Conservation (phyloP, 2,113 vertebrate genomes). For the Charadrius vociferus region DNA sequence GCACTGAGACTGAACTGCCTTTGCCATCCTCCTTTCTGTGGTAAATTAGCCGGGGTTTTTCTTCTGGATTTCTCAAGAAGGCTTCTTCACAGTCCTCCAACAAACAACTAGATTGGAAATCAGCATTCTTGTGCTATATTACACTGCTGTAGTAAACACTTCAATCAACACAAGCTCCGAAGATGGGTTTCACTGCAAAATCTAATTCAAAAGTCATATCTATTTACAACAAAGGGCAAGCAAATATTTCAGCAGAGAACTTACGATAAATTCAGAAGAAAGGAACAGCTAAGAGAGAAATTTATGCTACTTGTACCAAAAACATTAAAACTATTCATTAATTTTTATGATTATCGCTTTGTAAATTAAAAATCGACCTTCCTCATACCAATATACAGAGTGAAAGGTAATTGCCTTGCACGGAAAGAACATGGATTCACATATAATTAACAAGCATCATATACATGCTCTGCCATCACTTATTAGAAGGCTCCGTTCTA, state of each 20-base stretch:
- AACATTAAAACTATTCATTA: neutral
- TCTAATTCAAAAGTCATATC: conserved; percentile 28
- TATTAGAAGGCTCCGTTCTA: neutral
- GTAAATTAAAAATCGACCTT: neutral
- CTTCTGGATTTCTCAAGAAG: conserved; percentile 91
- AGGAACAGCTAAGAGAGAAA: neutral
- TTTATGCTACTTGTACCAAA: neutral
- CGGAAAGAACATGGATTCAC: neutral
- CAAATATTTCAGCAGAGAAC: neutral
- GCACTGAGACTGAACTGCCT: conserved; percentile 75
- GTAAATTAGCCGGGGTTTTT: conserved; percentile 89
- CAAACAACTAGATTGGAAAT: conserved; percentile 80
- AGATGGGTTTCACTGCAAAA: neutral
- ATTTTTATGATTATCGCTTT: neutral
- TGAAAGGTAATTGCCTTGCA: neutral
- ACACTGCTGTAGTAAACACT: conserved; percentile 46
- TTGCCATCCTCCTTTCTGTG: conserved; percentile 77
- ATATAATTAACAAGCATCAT: neutral
- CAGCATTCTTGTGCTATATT: conserved; percentile 64
- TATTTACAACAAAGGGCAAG: neutral
- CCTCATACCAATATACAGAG: neutral
- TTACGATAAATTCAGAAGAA: neutral
- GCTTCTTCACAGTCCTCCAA: conserved; percentile 92
- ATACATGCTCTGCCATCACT: neutral
- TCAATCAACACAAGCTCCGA: conserved; percentile 27